phyloP scores from a whole-genome alignment of 2,113 vertebrate genomes.

The Cichladusa arquata region DNA sequence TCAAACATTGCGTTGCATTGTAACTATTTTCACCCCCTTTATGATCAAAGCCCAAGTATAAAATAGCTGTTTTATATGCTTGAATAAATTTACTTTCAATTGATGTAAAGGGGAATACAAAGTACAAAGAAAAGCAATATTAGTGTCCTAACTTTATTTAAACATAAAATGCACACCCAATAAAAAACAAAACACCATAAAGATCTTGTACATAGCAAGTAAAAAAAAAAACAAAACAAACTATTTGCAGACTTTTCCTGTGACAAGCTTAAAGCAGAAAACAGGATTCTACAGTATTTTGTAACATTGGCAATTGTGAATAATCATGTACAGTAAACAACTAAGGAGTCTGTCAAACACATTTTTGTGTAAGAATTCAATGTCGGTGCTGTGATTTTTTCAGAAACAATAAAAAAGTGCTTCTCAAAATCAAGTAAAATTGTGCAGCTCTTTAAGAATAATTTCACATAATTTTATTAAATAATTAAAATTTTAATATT shows the following conservation, averaged over 20 bases:
- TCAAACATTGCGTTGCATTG: not conserved
- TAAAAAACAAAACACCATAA: not conserved
- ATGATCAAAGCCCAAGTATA: not conserved
- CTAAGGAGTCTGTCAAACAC: not conserved
- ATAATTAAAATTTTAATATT: not conserved
- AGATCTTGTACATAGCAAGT: not conserved
- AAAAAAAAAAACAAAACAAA: no score
- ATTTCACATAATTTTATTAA: not conserved
- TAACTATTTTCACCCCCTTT: not conserved
- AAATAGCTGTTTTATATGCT: not conserved
- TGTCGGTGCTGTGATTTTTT: not conserved
- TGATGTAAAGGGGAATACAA: not conserved
- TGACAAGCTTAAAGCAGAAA: not conserved
- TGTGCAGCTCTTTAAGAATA: not conserved
- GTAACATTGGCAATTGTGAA: not conserved
- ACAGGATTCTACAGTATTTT: not conserved
- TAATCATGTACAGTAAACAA: not conserved
- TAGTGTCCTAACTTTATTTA: not conserved
- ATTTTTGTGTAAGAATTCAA: not conserved
- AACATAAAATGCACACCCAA: not conserved
- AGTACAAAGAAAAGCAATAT: not conserved
- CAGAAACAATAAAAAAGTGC: not conserved
- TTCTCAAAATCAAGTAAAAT: not conserved
- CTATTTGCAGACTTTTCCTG: not conserved
- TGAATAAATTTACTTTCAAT: not conserved